These are phyloP conservation scores for Euglossa dilemma DNA, from an alignment of 1,140 invertebrate genomes.

Conservation along the genomic window DNA sequence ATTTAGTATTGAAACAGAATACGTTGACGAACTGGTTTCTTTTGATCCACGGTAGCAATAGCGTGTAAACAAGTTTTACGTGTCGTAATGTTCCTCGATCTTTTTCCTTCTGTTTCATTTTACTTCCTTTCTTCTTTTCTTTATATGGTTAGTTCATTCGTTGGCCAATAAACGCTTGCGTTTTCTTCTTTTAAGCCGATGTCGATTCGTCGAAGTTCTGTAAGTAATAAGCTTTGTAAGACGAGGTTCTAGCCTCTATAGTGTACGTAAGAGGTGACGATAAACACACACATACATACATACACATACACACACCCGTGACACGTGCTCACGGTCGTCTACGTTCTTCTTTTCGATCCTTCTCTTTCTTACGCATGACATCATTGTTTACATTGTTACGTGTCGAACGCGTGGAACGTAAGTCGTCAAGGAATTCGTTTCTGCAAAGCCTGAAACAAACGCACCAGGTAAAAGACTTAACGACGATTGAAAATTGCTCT, in stretches of 20 bases:
- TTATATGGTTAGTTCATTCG: slow-evolving; percentile 5
- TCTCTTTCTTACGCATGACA: not conserved
- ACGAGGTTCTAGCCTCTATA: slow-evolving; percentile 13
- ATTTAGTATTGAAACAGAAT: slow-evolving; percentile 13
- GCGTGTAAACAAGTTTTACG: slow-evolving; percentile 20
- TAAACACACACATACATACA: no score
- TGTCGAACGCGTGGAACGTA: not conserved
- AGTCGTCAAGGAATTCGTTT: not conserved
- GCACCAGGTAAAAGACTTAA: not conserved
- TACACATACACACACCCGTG: not conserved
- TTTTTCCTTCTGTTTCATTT: slow-evolving; percentile 17
- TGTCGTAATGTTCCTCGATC: slow-evolving; percentile 46
- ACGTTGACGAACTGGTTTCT: slow-evolving; percentile 29
- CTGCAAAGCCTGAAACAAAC: no score
- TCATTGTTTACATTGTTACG: not conserved
- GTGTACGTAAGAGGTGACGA: not conserved
- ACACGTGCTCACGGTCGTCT: slow-evolving; percentile 44
- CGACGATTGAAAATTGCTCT: slow-evolving; percentile 15
- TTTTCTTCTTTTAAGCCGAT: not conserved
- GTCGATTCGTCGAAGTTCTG: slow-evolving; percentile 21
- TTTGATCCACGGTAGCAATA: slow-evolving; percentile 16
- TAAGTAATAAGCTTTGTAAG: slow-evolving; percentile 28
- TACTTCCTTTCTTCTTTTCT: not conserved
- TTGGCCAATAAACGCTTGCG: slow-evolving; percentile 13
- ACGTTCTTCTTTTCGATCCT: not conserved